phyloP scores from a whole-genome alignment of 2,113 vertebrate genomes.

The Athene cunicularia region DNA sequence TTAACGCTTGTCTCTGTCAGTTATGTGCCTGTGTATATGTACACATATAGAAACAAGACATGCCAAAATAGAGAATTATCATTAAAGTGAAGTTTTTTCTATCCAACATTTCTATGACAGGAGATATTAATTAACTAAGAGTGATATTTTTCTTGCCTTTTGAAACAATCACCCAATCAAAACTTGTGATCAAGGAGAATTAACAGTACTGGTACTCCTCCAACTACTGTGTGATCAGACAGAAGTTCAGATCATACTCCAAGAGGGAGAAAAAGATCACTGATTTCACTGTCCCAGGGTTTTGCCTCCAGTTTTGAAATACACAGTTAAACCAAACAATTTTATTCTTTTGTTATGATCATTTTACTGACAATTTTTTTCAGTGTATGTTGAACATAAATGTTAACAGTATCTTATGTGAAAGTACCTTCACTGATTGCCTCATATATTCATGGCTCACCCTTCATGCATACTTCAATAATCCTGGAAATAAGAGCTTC shows the following conservation, averaged over 20 bases:
- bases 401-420: background rate
- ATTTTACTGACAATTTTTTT: background rate
- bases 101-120: background rate
- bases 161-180: background rate
- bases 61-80: background rate
- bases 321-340: background rate
- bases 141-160: background rate
- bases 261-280: background rate
- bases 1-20: background rate
- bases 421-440: background rate
- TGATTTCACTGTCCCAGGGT: background rate
- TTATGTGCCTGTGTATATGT: rapidly evolving
- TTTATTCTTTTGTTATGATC: background rate
- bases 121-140: background rate
- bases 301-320: background rate
- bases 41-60: background rate
- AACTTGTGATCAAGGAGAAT: background rate
- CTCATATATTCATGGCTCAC: background rate
- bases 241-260: background rate
- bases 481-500: background rate
- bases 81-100: background rate
- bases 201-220: background rate
- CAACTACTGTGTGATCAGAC: background rate
- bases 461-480: background rate
- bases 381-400: background rate